These are phyloP conservation scores for Orius laevigatus DNA, from an alignment of 1,140 invertebrate genomes.

Conservation along the genomic window DNA sequence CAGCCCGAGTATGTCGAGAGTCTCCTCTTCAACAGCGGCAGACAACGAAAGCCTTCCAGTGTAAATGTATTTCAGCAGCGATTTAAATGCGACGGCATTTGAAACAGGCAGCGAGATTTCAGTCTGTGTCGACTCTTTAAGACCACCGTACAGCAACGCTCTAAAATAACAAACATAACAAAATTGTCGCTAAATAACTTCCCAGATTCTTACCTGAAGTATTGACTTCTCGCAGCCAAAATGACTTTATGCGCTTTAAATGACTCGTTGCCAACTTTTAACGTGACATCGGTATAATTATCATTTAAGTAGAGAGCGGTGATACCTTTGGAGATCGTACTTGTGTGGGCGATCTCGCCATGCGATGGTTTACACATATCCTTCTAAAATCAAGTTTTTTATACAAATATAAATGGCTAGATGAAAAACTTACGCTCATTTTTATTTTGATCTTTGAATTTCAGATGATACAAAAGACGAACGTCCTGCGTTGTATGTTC, in stretches of 20 bases:
- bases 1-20: constrained; percentile 73
- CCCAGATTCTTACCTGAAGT: constrained; percentile 57
- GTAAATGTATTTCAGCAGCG: constrained; percentile 87
- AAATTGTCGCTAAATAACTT: no score
- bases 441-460: no score
- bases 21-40: constrained; percentile 65
- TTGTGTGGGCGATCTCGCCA: constrained; percentile 21
- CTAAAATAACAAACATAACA: no score
- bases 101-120: constrained; percentile 77
- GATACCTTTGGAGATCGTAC: constrained; percentile 54
- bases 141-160: constrained; percentile 75
- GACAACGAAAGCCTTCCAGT: constrained; percentile 74
- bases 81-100: constrained; percentile 76
- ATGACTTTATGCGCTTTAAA: constrained; percentile 83
- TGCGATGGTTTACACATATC: constrained; percentile 10
- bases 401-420: no score
- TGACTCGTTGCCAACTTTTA: constrained; percentile 67
- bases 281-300: constrained; percentile 80
- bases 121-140: constrained; percentile 67
- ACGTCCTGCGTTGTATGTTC: no score
- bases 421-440: no score
- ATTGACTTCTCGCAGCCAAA: constrained; percentile 82
- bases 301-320: constrained; percentile 66
- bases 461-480: no score
- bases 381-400: constrained; percentile 2